Conservation (phyloP, 2,797 vertebrate species). For the Sylvia borin region DNA sequence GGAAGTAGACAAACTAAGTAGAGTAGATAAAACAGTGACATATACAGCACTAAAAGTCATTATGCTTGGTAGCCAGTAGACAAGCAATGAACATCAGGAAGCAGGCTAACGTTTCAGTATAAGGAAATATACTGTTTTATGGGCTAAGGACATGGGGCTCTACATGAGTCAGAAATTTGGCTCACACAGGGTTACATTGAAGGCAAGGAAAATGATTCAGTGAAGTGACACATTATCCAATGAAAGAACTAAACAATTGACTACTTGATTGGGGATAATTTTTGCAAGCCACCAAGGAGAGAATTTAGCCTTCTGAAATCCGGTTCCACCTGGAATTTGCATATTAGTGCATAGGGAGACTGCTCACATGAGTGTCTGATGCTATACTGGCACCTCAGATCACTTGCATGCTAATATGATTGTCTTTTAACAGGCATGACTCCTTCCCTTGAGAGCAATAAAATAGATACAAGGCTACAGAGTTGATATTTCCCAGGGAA, state of each 20-base stretch:
- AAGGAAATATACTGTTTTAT: neutral
- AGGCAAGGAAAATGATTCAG: neutral
- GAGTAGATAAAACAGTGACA: neutral
- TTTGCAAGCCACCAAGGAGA: neutral
- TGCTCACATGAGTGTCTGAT: neutral
- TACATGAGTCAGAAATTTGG: neutral
- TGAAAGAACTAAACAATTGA: neutral
- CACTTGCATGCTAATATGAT: neutral
- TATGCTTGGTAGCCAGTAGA: neutral
- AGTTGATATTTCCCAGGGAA: neutral
- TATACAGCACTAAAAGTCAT: neutral
- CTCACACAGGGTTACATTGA: neutral
- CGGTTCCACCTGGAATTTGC: neutral
- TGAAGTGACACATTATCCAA: neutral
- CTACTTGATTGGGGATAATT: neutral
- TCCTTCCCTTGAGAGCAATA: neutral
- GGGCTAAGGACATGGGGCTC: neutral
- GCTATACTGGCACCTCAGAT: neutral
- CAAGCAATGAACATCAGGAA: neutral
- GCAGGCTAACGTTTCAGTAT: neutral
- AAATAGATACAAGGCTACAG: neutral
- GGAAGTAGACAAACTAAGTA: neutral
- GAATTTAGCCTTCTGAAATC: neutral
- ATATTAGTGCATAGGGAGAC: neutral
- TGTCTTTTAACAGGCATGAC: neutral